Conservation (phyloP, 1,140 invertebrate genomes). For the Acromyrmex echinatior region DNA sequence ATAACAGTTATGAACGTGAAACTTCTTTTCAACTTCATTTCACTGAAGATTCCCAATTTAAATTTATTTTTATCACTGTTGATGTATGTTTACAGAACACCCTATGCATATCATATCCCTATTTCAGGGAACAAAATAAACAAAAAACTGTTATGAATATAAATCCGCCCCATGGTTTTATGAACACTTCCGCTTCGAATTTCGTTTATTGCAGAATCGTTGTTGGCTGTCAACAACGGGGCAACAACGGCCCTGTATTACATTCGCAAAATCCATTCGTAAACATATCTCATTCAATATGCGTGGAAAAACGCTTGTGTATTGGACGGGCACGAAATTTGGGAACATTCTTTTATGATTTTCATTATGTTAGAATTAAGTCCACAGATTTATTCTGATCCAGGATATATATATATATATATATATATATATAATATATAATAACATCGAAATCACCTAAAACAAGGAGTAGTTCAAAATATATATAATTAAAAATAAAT, state of each 20-base stretch:
- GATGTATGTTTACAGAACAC: neutral
- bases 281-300: conserved; percentile 41
- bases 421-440: neutral
- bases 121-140: conserved; percentile 24
- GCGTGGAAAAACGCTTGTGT: neutral
- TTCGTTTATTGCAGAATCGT: conserved; percentile 39
- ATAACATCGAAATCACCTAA: neutral
- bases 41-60: neutral
- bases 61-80: neutral
- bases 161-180: conserved; percentile 22
- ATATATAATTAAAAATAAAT: neutral
- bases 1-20: neutral
- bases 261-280: conserved; percentile 13
- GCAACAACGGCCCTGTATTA: neutral
- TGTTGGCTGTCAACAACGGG: conserved; percentile 10
- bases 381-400: neutral
- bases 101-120: neutral
- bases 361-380: neutral
- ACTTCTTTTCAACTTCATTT: neutral
- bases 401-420: neutral
- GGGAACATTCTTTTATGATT: neutral
- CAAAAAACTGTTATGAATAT: conserved; percentile 22
- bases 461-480: neutral
- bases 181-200: conserved; percentile 25
- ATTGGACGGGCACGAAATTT: neutral